phyloP scores from a whole-genome alignment of 2,888 invertebrate genomes.

The Euclidia mi region DNA sequence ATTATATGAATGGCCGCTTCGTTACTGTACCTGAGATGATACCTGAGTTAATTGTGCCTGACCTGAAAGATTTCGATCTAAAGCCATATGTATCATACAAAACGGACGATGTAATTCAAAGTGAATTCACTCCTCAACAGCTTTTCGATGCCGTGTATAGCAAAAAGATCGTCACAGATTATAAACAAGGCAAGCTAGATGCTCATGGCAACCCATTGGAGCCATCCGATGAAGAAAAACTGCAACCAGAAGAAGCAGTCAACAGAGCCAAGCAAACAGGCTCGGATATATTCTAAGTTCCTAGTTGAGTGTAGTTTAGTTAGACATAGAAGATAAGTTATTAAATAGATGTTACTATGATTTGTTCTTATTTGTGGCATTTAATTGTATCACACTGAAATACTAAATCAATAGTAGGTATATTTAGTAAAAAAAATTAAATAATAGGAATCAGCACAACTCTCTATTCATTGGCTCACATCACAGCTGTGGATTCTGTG shows the following conservation, averaged over 20 bases:
- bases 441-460: too few relatives aligned
- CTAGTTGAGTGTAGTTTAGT: constrained; percentile 46
- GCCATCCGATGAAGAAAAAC: constrained; percentile 93
- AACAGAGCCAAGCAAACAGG: constrained; percentile 93
- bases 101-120: constrained; percentile 93
- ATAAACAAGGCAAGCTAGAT: constrained; percentile 92
- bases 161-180: constrained; percentile 94
- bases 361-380: constrained; percentile 3
- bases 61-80: constrained; percentile 94
- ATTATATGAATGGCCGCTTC: constrained; percentile 88
- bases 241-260: constrained; percentile 93
- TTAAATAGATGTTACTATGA: constrained; percentile 51
- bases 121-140: constrained; percentile 95
- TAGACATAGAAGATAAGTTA: constrained; percentile 57
- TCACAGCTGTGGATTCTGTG: too few relatives aligned
- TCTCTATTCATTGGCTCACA: too few relatives aligned
- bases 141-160: constrained; percentile 95
- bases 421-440: too few relatives aligned
- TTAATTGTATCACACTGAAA: too few relatives aligned
- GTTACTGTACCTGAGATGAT: constrained; percentile 95
- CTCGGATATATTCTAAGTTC: constrained; percentile 93
- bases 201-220: constrained; percentile 92
- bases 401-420: too few relatives aligned
- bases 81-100: constrained; percentile 99
- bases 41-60: constrained; percentile 97